Percentiles rank a stretch among this genome's conserved stretches.
Conservation (phyloP, 2,113 vertebrate species). For the Candoia aspera region DNA sequence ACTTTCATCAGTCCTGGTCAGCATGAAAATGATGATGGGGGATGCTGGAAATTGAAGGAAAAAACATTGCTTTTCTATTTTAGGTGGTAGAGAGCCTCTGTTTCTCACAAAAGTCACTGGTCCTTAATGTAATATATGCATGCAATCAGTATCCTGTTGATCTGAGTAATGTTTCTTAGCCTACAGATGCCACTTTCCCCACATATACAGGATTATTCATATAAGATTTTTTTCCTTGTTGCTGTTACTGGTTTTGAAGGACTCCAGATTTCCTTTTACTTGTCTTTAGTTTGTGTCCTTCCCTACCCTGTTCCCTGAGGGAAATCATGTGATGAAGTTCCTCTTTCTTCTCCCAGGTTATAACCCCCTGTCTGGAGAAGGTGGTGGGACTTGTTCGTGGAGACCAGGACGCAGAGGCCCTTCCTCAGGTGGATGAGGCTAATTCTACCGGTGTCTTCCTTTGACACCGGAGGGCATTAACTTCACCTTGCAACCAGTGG, state of each 20-base stretch:
- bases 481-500: constrained; percentile 41
- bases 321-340: not conserved
- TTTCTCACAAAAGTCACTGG: not conserved
- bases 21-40: not conserved
- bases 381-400: constrained; percentile 86
- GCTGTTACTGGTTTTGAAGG: not conserved
- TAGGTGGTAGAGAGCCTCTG: not conserved
- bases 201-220: not conserved
- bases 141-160: not conserved
- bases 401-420: constrained; percentile 91
- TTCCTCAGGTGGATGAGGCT: constrained; percentile 91
- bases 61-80: not conserved
- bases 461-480: constrained; percentile 53
- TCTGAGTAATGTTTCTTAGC: not conserved
- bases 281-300: not conserved
- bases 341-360: constrained; percentile 78
- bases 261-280: not conserved
- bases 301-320: no score
- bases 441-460: constrained; percentile 63
- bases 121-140: not conserved
- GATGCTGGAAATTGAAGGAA: not conserved
- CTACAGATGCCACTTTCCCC: not conserved
- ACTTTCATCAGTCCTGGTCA: not conserved
- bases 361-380: constrained; percentile 88
- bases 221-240: not conserved